A percentile compares a stretch with the other conserved stretches of the same genome.
These are phyloP conservation scores for Phainopepla nitens DNA, from an alignment of 2,113 vertebrate genomes.

Conservation along the genomic window DNA sequence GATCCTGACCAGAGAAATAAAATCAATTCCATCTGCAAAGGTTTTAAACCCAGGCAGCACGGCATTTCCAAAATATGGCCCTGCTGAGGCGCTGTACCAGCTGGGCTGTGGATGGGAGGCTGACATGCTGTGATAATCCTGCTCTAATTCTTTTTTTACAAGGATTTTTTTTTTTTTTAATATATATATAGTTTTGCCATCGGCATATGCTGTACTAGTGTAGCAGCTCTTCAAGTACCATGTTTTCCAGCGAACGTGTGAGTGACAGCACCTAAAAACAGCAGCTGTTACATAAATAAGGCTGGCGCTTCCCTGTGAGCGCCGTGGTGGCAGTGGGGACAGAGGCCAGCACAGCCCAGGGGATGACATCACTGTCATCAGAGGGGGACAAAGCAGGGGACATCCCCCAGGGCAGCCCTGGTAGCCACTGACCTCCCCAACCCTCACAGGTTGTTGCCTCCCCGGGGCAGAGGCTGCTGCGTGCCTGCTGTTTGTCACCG, in stretches of 20 bases:
- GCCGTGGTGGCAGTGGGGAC: fast-evolving
- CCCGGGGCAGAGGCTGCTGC: background rate
- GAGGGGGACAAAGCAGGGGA: background rate
- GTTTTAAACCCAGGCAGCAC: background rate
- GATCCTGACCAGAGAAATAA: background rate
- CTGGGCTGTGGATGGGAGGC: background rate
- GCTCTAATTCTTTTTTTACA: background rate
- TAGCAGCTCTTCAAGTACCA: conserved; percentile 17
- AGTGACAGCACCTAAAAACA: conserved; percentile 24
- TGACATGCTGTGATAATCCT: background rate
- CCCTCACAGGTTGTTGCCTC: background rate
- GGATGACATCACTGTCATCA: background rate
- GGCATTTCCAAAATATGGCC: background rate
- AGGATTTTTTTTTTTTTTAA: background rate
- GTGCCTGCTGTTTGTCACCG: background rate
- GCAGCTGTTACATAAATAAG: conserved; percentile 28
- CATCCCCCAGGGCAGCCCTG: background rate
- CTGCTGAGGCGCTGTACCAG: fast-evolving
- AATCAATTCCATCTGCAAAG: background rate
- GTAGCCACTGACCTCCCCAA: background rate
- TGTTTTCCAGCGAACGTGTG: background rate
- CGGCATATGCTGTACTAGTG: background rate
- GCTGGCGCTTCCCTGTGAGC: background rate
- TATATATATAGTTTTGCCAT: conserved; percentile 37
- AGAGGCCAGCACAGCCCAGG: background rate